Percentiles rank a stretch among this genome's conserved stretches.
phyloP scores from a whole-genome alignment of 2,797 vertebrate genomes.

The Pampus argenteus region DNA sequence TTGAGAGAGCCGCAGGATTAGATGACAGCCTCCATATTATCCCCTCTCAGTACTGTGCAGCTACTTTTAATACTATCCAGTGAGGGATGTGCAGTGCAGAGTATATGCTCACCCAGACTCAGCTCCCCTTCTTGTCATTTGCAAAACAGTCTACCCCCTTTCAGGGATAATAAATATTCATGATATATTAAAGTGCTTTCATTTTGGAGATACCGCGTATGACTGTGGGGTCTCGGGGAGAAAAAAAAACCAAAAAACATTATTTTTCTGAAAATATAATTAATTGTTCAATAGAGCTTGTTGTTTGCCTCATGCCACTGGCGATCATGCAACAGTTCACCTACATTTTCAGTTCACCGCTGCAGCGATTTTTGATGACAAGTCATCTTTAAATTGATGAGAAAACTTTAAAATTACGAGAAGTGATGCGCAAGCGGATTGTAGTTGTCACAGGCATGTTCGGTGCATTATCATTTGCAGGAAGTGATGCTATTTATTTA shows the following conservation, averaged over 20 bases:
- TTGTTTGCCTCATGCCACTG: slow-evolving; percentile 24
- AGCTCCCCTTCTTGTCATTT: slow-evolving; percentile 5
- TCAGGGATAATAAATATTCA: slow-evolving; percentile 46
- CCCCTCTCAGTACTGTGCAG: neutral
- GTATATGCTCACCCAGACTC: slow-evolving; percentile 21
- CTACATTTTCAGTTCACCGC: slow-evolving; percentile 18
- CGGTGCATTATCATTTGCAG: neutral
- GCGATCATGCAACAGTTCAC: slow-evolving; percentile 8
- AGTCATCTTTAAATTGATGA: slow-evolving; percentile 4
- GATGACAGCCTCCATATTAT: neutral
- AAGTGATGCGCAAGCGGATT: neutral
- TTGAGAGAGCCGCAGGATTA: neutral
- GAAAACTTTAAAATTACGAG: neutral
- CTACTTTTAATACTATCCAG: neutral
- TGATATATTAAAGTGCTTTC: slow-evolving; percentile 29
- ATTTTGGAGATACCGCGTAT: slow-evolving; percentile 16
- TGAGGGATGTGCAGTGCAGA: neutral
- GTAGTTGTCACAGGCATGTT: neutral
- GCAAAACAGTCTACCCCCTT: slow-evolving; percentile 34
- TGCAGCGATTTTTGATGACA: slow-evolving; percentile 15
- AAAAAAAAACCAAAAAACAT: neutral
- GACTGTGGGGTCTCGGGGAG: neutral
- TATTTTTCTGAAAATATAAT: slow-evolving; percentile 12
- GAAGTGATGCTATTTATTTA: slow-evolving; percentile 4
- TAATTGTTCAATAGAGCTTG: slow-evolving; percentile 27